phyloP scores from a whole-genome alignment of 2,113 vertebrate genomes.

The Pholis gunnellus region DNA sequence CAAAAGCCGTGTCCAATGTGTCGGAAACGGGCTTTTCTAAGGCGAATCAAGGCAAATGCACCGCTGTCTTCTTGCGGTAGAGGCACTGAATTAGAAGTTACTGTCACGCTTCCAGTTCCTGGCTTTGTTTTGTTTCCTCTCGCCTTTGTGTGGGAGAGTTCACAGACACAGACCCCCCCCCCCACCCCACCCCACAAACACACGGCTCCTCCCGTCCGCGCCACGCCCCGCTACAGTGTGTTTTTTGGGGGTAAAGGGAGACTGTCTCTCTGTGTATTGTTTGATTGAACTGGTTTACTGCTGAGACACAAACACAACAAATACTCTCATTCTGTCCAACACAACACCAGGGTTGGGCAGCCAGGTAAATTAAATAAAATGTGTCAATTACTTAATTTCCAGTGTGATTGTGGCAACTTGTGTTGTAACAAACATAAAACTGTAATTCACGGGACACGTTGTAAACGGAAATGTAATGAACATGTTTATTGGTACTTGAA shows the following conservation, averaged over 20 bases:
- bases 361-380: not conserved
- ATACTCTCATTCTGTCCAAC: not conserved
- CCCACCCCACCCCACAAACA: not conserved
- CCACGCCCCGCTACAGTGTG: slow-evolving; percentile 13
- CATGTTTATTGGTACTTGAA: slow-evolving; percentile 17
- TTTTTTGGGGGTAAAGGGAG: not conserved
- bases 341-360: not conserved
- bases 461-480: not conserved
- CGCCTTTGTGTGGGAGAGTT: slow-evolving; percentile 46
- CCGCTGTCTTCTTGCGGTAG: not conserved
- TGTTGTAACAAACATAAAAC: not conserved
- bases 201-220: slow-evolving; percentile 10
- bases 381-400: not conserved
- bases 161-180: slow-evolving; percentile 22
- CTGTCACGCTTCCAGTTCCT: slow-evolving; percentile 34
- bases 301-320: not conserved
- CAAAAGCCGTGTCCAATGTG: not conserved
- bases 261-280: not conserved
- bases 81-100: not conserved
- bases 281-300: not conserved
- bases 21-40: not conserved
- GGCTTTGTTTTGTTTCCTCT: slow-evolving; percentile 65
- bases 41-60: not conserved
- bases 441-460: not conserved
- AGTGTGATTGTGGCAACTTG: not conserved